Evolutionary conservation across 2,113 vertebrate genomes (phyloP), one percentile per base, ranked within the genome.

Genomic region (Oreocharis arfaki): DNA sequence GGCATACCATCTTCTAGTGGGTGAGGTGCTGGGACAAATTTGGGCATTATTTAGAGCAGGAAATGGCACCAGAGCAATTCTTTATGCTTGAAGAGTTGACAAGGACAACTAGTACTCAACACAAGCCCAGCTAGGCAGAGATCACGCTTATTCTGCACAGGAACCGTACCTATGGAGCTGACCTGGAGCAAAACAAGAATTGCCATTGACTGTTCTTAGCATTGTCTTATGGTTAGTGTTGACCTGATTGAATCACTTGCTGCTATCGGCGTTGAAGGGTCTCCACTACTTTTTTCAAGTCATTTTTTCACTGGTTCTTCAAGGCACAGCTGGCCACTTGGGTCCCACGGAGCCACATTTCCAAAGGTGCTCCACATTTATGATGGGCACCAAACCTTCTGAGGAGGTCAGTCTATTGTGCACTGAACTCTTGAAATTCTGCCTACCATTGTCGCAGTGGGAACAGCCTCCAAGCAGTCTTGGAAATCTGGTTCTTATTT

Each of bases 401-500:
- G 68, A 92, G 92, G 92, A 93, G 87, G 71, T 92, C 41, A 1
- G 75, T 23, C 59, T 93, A 41, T 96, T 95, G 94, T 84, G 83
- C 60, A 57, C 60, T 93, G 82, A 83, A 67, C 64, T 96, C 75
- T 96, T 96, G 93, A 95, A 96, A 92, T 78, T 78, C 52, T 97
- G 92, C 93, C 95, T 92, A 64, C 84, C 92, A 97, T 96, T 95
- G 93, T 97, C 92, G 92, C 33, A 96, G 68, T 75, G 84, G 82
- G 87, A 95, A 90, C 84, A 80, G 90, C 81, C 88, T 96, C 87
- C 21, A 6, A 96, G 90, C 90, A 90, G 63, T 70, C 68, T 96
- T 94, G 68, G 69, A 94, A 97, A 95, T 96, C 90, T 96, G 95
- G 82, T 96, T 75, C 59, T 91, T 93, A 91, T 96, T 97, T 97